Evolutionary conservation across 2,888 invertebrate genomes (phyloP).

Genomic region (Teleogryllus oceanicus): DNA sequence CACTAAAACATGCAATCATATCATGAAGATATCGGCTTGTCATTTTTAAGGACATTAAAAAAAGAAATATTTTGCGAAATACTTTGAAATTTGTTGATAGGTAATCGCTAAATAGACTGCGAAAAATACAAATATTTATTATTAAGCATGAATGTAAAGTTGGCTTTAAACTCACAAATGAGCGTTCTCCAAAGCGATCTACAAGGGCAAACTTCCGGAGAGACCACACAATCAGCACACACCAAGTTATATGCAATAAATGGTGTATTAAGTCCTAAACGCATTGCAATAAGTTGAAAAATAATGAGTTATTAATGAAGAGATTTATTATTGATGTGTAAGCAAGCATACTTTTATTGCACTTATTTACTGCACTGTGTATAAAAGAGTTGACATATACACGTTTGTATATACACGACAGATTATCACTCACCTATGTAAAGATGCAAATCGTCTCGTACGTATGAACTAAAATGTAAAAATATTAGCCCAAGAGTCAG

Average conservation of each 20-base stretch:
- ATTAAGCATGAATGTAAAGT: neutral
- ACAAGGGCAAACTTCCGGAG: conserved; percentile 9
- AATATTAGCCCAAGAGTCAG: neutral
- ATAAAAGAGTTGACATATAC: neutral
- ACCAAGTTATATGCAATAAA: conserved; percentile 2
- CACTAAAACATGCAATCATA: neutral
- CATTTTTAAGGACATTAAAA: neutral
- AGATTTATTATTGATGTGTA: conserved; percentile 18
- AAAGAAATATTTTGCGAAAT: neutral
- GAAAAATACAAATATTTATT: neutral
- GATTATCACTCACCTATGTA: neutral
- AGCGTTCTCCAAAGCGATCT: neutral
- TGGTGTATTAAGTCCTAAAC: neutral
- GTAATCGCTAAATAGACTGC: neutral
- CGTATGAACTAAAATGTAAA: neutral
- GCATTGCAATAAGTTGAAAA: neutral
- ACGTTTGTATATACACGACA: conserved; percentile 2
- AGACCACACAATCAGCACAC: neutral
- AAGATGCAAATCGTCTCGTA: neutral
- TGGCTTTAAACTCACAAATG: neutral
- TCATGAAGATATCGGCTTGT: neutral
- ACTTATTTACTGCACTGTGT: conserved; percentile 12
- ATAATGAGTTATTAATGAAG: neutral
- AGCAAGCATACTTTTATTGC: conserved; percentile 2
- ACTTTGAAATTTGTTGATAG: neutral